phyloP scores from a whole-genome alignment of 2,113 vertebrate genomes.

The Gobio gobio region DNA sequence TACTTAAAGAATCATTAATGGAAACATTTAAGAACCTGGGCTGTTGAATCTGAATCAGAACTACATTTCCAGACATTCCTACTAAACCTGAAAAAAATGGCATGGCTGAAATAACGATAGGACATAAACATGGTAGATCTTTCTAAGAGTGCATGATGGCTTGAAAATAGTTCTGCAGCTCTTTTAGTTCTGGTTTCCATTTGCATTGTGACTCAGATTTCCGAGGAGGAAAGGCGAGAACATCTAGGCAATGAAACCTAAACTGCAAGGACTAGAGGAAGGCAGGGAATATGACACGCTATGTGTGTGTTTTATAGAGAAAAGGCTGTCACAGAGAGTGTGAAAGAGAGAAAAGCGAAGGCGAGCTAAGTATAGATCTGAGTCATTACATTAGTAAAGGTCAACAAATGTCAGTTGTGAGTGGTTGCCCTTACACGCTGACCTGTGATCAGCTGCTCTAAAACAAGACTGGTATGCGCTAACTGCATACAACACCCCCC shows the following conservation, averaged over 20 bases:
- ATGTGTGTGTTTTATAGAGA: constrained; percentile 38
- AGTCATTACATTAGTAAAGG: constrained; percentile 53
- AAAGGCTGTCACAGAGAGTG: constrained; percentile 32
- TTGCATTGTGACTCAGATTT: constrained; percentile 20
- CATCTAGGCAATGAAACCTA: constrained; percentile 40
- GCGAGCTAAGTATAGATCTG: constrained; percentile 55
- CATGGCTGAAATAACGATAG: not conserved
- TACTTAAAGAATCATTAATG: not conserved
- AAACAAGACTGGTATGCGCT: constrained; percentile 14
- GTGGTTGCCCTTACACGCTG: constrained; percentile 46
- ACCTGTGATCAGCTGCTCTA: constrained; percentile 37
- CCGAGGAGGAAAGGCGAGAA: not conserved
- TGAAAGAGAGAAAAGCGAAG: constrained; percentile 39
- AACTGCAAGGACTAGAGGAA: constrained; percentile 21
- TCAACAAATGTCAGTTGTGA: constrained; percentile 54
- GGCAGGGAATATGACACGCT: constrained; percentile 49
- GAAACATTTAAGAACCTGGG: not conserved
- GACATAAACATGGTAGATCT: not conserved
- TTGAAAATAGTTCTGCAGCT: not conserved
- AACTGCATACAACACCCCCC: not conserved
- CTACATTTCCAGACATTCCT: not conserved
- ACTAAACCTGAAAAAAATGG: not conserved
- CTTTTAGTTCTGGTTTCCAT: constrained; percentile 6
- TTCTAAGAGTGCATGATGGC: not conserved
- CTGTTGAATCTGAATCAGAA: not conserved